Evolutionary conservation across 2,888 invertebrate species (phyloP), one percentile per base, ranked within the genome.

Genomic region (Lapara coniferarum): DNA sequence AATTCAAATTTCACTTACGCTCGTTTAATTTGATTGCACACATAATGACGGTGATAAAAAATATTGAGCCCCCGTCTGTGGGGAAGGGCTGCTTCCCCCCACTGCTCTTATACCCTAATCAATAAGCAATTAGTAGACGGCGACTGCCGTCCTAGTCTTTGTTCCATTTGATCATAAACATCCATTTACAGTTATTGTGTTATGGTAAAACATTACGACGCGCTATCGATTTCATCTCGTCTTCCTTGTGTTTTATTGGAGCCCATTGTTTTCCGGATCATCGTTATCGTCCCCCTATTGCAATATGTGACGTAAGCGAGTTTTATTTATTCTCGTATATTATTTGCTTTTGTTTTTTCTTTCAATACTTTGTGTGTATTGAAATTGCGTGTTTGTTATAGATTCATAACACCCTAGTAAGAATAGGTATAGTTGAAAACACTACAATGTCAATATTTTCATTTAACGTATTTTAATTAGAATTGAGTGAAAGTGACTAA

Each of bases 21-120:
- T 63, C 63, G 8, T 63, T 63, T 63, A 63, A 63, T 49, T 63
- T 63, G 63, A 49, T 63, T 63, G 63, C 63, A 63, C 63, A 63
- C 49, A 19, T 63, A 63, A 49, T 49, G 63, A 63, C 49, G 49
- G 49, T 13, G 63, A 63, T 63, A 63, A 63, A 63, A 49, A 63
- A 49, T 46, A 63, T 63, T 63, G 49, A 46, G 16, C n/a, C 16
- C n/a, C 46, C 16, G n/a, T 44, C 44, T 8, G 44, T 10, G 37
- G 46, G 7, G 63, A 46, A 46, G 49, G 10, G 25, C 2, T 8
- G 12, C 8, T 14, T 12, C 57, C 57, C 30, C 19, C 49, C 63
- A 13, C 13, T 19, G n/a, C 49, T 49, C 25, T 63, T 63, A 63
- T 46, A 46, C 46, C 49, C 49, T 49, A 63, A 63, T 63, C 63